Evolutionary conservation across 2,113 vertebrate species (phyloP).

Genomic region (Sinocyclocheilus anshuiensis): DNA sequence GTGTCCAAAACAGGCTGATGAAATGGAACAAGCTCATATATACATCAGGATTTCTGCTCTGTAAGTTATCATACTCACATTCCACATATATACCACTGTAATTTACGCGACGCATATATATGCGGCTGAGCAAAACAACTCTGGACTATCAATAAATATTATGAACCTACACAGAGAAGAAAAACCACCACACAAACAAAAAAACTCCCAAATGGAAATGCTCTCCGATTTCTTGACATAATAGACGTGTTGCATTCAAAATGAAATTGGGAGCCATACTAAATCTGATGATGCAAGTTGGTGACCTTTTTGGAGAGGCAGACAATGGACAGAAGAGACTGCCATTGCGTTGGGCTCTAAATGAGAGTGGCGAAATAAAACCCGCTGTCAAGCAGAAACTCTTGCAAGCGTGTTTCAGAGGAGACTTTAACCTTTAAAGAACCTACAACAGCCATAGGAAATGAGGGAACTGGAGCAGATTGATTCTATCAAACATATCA

Average conservation of each 20-base stretch:
- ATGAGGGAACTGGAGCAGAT: slow-evolving; percentile 6
- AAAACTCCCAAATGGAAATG: background rate
- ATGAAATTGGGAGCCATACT: background rate
- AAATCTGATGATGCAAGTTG: slow-evolving; percentile 21
- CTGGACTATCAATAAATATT: background rate
- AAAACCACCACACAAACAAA: background rate
- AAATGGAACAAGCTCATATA: background rate
- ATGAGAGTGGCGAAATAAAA: slow-evolving; percentile 3
- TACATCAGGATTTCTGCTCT: background rate
- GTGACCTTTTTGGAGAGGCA: slow-evolving; percentile 8
- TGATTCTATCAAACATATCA: slow-evolving; percentile 23
- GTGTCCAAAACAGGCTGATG: background rate
- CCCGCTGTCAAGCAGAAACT: background rate
- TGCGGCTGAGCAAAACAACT: background rate
- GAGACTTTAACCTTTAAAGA: slow-evolving; percentile 29
- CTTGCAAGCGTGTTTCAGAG: background rate
- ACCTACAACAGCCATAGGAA: background rate
- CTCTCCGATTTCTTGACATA: background rate
- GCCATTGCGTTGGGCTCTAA: background rate
- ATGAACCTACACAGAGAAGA: background rate
- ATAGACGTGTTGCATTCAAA: background rate
- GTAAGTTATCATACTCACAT: background rate
- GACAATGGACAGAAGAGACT: background rate
- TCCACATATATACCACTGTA: background rate
- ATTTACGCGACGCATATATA: background rate